phyloP scores from a whole-genome alignment of 1,140 invertebrate genomes.

The Platyscapa corneri region DNA sequence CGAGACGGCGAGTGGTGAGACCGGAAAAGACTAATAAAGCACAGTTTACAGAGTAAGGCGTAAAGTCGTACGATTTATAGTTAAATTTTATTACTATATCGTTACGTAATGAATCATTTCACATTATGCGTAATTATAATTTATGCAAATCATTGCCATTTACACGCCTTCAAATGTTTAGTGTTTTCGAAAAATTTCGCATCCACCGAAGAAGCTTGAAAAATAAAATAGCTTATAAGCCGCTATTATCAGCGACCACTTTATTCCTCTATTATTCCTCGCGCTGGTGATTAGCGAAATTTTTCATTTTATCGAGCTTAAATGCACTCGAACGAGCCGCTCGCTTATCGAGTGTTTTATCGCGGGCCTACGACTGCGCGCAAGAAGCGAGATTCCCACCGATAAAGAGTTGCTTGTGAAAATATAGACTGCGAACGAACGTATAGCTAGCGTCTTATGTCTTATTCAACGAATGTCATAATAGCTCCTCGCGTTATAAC shows the following conservation, averaged over 20 bases:
- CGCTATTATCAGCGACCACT: not conserved
- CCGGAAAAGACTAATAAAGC: constrained; percentile 11
- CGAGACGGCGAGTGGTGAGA: not conserved
- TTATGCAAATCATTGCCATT: not conserved
- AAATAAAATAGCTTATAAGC: not conserved
- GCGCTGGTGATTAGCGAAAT: not conserved
- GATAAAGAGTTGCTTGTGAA: not conserved
- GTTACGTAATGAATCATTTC: not conserved
- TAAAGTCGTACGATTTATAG: not conserved
- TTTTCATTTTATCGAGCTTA: not conserved
- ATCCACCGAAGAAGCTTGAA: not conserved
- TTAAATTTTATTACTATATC: not conserved
- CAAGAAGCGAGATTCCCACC: not conserved
- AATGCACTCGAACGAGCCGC: not conserved
- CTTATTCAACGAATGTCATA: not conserved
- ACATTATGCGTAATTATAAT: not conserved
- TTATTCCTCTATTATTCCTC: not conserved
- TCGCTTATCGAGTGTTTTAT: not conserved
- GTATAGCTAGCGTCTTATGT: not conserved
- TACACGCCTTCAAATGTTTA: not conserved
- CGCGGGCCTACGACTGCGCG: not conserved
- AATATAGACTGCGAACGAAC: not conserved
- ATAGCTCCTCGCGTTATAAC: too few relatives aligned
- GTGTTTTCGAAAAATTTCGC: not conserved
- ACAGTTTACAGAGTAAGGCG: not conserved